Percentiles rank a stretch among this genome's conserved stretches.
phyloP scores from a whole-genome alignment of 1,140 invertebrate genomes.

The Thaumatotibia leucotreta region DNA sequence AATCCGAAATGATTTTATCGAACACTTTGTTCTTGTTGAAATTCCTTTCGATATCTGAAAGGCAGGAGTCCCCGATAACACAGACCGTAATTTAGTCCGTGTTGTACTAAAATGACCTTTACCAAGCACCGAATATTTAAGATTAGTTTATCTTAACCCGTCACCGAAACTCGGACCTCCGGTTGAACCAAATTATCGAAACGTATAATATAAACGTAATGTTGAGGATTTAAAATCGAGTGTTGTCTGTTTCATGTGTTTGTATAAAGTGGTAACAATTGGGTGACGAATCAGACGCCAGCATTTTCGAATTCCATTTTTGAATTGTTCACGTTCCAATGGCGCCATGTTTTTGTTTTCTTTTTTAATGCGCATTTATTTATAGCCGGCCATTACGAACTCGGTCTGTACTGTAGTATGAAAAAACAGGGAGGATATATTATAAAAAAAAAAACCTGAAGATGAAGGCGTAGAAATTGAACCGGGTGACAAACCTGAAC shows the following conservation, averaged over 20 bases:
- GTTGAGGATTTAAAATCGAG: constrained; percentile 23
- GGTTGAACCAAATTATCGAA: constrained; percentile 14
- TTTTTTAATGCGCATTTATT: constrained; percentile 18
- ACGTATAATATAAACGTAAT: constrained; percentile 20
- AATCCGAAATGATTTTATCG: constrained; percentile 11
- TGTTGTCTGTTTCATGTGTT: constrained; percentile 5
- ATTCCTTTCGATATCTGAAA: background rate
- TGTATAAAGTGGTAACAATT: constrained; percentile 22
- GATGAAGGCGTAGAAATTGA: no score
- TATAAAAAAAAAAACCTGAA: background rate
- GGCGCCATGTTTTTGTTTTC: constrained; percentile 51
- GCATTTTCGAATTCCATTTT: constrained; percentile 42
- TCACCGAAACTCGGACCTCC: constrained; percentile 43
- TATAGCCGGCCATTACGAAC: background rate
- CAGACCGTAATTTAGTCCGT: constrained; percentile 1
- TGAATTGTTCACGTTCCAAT: constrained; percentile 42
- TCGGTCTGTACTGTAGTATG: background rate
- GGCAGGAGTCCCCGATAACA: background rate
- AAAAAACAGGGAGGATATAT: background rate
- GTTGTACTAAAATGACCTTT: constrained; percentile 25
- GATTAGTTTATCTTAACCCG: constrained; percentile 58
- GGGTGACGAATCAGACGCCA: constrained; percentile 48
- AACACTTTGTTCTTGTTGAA: constrained; percentile 10
- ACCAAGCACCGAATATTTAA: constrained; percentile 51
- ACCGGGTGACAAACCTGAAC: no score